These are phyloP conservation scores for Pseudomyrmex concolor DNA, from an alignment of 1,140 invertebrate genomes.

Conservation along the genomic window DNA sequence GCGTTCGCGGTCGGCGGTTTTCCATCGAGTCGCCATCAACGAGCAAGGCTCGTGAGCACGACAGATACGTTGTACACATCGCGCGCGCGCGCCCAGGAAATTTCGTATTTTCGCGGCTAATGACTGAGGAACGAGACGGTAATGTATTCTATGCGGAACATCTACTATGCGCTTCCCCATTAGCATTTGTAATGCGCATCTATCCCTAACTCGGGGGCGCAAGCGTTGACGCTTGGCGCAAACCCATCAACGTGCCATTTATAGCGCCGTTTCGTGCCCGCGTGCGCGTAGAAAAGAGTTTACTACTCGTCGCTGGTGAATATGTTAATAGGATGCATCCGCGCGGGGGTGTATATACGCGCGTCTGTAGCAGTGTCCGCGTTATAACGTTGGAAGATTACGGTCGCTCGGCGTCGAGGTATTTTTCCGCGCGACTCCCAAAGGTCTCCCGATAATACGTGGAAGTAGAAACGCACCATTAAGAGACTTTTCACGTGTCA, in stretches of 20 bases:
- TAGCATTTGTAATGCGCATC: constrained; percentile 84
- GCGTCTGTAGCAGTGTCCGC: constrained; percentile 7
- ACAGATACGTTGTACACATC: constrained; percentile 53
- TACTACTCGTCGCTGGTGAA: constrained; percentile 66
- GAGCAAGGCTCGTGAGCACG: constrained; percentile 41
- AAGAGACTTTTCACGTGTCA: constrained; percentile 68
- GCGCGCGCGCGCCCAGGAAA: constrained; percentile 66
- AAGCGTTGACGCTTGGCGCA: constrained; percentile 73
- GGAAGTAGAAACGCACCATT: constrained; percentile 68
- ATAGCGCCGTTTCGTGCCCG: constrained; percentile 72
- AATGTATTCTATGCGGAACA: constrained; percentile 83
- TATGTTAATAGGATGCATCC: constrained; percentile 71
- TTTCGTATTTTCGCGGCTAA: constrained; percentile 83
- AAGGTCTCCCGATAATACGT: constrained; percentile 50
- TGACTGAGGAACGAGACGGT: constrained; percentile 83
- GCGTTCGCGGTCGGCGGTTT: constrained; percentile 37
- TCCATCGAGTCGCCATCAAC: constrained; percentile 56
- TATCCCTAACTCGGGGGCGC: constrained; percentile 72
- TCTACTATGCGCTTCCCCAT: constrained; percentile 82
- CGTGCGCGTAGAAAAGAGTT: constrained; percentile 67
- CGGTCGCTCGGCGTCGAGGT: constrained; percentile 27
- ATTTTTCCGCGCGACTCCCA: constrained; percentile 58
- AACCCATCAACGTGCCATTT: constrained; percentile 81
- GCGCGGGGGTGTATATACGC: constrained; percentile 14
- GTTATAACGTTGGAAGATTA: constrained; percentile 51